These are phyloP conservation scores for Ornithoptera priamus DNA, from an alignment of 2,888 invertebrate species.

Conservation along the genomic window DNA sequence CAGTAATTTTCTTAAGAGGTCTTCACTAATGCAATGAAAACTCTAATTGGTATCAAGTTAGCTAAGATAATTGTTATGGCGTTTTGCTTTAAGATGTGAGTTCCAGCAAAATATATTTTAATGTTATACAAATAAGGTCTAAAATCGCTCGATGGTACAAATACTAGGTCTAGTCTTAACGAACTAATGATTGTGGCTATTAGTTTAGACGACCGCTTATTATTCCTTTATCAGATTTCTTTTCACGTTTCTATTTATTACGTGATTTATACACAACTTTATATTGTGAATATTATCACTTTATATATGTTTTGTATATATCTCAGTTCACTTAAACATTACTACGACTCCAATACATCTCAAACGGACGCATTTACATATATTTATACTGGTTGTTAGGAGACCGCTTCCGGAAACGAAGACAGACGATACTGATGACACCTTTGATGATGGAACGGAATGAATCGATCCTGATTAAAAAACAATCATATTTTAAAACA, in stretches of 20 bases:
- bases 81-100: constrained; percentile 5
- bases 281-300: background rate
- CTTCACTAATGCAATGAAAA: constrained; percentile 22
- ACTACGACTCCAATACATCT: too few species aligned
- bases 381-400: too few species aligned
- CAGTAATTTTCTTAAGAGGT: constrained; percentile 24
- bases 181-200: constrained; percentile 5
- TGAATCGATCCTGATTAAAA: too few species aligned
- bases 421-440: too few species aligned
- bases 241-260: background rate
- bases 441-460: too few species aligned
- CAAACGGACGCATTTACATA: too few species aligned
- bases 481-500: too few species aligned
- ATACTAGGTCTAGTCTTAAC: background rate
- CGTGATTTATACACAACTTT: background rate
- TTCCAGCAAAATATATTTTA: background rate
- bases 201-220: background rate
- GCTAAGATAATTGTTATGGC: constrained; percentile 15
- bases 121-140: background rate
- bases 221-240: constrained; percentile 2
- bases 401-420: too few species aligned
- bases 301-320: background rate
- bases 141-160: background rate
- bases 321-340: too few species aligned
- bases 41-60: constrained; percentile 22